phyloP scores from a whole-genome alignment of 2,113 vertebrate species.

The Vombatus ursinus region DNA sequence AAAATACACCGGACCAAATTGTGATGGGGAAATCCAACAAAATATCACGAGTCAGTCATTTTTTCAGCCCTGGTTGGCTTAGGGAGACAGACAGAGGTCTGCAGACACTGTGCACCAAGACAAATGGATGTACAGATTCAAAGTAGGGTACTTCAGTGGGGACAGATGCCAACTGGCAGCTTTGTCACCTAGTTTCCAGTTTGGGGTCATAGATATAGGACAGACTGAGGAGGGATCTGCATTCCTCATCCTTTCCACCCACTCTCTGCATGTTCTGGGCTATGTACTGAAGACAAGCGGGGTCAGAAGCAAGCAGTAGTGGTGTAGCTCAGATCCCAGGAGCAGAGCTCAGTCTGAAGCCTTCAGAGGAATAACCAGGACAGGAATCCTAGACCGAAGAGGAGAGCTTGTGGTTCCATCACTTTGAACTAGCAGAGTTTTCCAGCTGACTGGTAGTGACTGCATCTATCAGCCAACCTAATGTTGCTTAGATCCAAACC shows the following conservation, averaged over 20 bases:
- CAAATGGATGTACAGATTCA: background rate
- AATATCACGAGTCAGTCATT: background rate
- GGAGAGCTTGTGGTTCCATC: background rate
- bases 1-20: background rate
- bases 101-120: background rate
- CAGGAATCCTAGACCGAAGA: background rate
- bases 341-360: background rate
- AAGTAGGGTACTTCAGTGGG: background rate
- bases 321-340: background rate
- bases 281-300: background rate
- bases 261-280: background rate
- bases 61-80: background rate
- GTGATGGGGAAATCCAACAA: background rate
- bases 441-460: background rate
- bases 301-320: background rate
- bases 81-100: background rate
- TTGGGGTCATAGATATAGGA: background rate
- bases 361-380: background rate
- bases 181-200: background rate
- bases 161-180: background rate
- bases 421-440: background rate
- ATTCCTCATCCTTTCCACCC: background rate
- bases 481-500: background rate
- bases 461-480: background rate
- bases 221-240: background rate